phyloP scores from a whole-genome alignment of 2,113 vertebrate genomes.

The Seriola quinqueradiata region DNA sequence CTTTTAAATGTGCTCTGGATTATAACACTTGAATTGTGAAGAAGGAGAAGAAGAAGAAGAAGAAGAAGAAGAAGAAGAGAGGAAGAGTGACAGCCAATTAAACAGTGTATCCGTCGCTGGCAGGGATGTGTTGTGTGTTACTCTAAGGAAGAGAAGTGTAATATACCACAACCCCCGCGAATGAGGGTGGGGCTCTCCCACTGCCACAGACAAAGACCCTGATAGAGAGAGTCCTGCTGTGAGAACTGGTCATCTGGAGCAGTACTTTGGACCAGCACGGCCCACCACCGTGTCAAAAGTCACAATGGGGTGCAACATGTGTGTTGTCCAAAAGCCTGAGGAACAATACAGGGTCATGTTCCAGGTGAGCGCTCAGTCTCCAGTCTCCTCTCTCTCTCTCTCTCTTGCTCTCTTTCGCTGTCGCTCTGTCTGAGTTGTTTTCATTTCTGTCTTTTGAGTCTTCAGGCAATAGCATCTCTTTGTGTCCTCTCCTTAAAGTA shows the following conservation, averaged over 20 bases:
- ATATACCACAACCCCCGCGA: slow-evolving; percentile 46
- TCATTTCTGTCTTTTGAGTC: neutral
- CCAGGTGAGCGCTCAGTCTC: slow-evolving; percentile 86
- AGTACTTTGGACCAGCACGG: slow-evolving; percentile 37
- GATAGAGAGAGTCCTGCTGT: slow-evolving; percentile 49
- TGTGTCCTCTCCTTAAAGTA: slow-evolving; percentile 10
- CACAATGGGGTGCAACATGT: slow-evolving; percentile 95
- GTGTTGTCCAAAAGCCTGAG: slow-evolving; percentile 92
- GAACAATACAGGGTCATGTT: slow-evolving; percentile 95
- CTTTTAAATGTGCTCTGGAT: slow-evolving; percentile 46
- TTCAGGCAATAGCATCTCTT: neutral
- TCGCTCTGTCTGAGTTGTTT: slow-evolving; percentile 10
- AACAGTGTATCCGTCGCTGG: slow-evolving; percentile 7
- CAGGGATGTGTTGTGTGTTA: slow-evolving; percentile 39
- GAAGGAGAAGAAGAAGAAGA: slow-evolving; percentile 10
- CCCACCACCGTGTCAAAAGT: slow-evolving; percentile 24
- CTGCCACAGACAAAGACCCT: slow-evolving; percentile 75
- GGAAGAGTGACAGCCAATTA: slow-evolving; percentile 30
- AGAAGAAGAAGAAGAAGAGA: slow-evolving; percentile 11
- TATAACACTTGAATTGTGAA: slow-evolving; percentile 38
- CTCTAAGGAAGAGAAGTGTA: slow-evolving; percentile 49
- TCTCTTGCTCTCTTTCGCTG: slow-evolving; percentile 26
- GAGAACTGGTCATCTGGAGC: slow-evolving; percentile 49
- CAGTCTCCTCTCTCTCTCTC: slow-evolving; percentile 33
- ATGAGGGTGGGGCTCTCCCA: slow-evolving; percentile 74